Evolutionary conservation across 2,888 invertebrate genomes (phyloP).

Genomic region (Drosophila anomalata): DNA sequence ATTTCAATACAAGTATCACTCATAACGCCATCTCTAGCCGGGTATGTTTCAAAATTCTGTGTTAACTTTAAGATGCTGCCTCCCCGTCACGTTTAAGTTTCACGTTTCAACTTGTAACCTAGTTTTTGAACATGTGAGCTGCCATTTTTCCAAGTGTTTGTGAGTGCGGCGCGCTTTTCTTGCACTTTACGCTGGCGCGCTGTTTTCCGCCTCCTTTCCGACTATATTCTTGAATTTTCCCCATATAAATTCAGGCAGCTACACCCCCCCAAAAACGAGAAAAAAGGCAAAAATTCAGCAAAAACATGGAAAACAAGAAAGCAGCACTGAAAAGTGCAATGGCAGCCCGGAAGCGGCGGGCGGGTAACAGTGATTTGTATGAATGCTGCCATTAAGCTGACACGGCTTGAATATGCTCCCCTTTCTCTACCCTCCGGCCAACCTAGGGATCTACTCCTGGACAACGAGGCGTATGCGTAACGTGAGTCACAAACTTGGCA

Average conservation of each 20-base stretch:
- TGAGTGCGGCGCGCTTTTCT: constrained; percentile 52
- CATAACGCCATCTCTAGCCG: constrained; percentile 1
- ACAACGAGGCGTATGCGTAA: constrained; percentile 56
- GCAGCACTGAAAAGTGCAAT: constrained; percentile 64
- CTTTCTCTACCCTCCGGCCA: constrained; percentile 24
- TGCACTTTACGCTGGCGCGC: constrained; percentile 45
- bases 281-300: constrained; percentile 19
- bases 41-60: constrained; percentile 57
- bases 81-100: constrained; percentile 56
- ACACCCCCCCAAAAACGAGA: constrained; percentile 18
- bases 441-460: constrained; percentile 9
- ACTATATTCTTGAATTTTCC: constrained; percentile 60
- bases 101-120: constrained; percentile 69
- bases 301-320: constrained; percentile 25
- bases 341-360: constrained; percentile 47
- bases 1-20: neutral
- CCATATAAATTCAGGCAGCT: constrained; percentile 58
- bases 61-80: constrained; percentile 22
- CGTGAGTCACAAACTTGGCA: constrained; percentile 30
- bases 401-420: constrained; percentile 35
- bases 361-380: constrained; percentile 64
- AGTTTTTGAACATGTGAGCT: constrained; percentile 54
- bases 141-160: constrained; percentile 19
- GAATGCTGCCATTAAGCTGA: constrained; percentile 70
- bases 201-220: constrained; percentile 31